Percentiles rank a stretch among this genome's conserved stretches.
phyloP scores from a whole-genome alignment of 1,140 invertebrate species.

The Venturia canescens region DNA sequence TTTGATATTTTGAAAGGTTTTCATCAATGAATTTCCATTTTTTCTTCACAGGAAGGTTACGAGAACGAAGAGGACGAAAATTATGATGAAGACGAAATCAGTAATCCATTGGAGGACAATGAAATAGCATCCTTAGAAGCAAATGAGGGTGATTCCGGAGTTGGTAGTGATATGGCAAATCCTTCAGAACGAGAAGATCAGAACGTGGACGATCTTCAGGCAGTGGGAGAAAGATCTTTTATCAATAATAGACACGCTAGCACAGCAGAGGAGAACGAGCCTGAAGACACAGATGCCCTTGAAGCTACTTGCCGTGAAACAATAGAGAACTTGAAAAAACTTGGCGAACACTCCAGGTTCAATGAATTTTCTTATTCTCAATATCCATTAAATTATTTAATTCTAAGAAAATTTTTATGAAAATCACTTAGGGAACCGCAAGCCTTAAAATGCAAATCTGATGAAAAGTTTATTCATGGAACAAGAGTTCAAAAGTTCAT shows the following conservation, averaged over 20 bases:
- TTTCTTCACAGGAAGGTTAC: slow-evolving; percentile 17
- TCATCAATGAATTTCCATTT: too few species aligned
- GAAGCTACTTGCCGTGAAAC: slow-evolving; percentile 75
- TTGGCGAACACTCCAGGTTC: slow-evolving; percentile 75
- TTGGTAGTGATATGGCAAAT: slow-evolving; percentile 75
- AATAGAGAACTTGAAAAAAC: slow-evolving; percentile 73
- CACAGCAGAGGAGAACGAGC: slow-evolving; percentile 62
- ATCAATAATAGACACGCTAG: slow-evolving; percentile 67
- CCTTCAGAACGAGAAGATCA: slow-evolving; percentile 73
- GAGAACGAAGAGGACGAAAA: slow-evolving; percentile 67
- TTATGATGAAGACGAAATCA: slow-evolving; percentile 64
- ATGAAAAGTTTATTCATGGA: too few species aligned
- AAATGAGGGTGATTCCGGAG: slow-evolving; percentile 74
- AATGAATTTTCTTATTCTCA: slow-evolving; percentile 1
- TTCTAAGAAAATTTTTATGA: too few species aligned
- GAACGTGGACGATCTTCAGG: slow-evolving; percentile 70
- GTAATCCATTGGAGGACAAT: slow-evolving; percentile 69
- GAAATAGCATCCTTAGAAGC: slow-evolving; percentile 70
- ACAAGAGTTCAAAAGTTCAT: too few species aligned
- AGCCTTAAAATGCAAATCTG: too few species aligned
- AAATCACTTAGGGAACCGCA: neutral
- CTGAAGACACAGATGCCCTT: slow-evolving; percentile 71
- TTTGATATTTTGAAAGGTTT: too few species aligned
- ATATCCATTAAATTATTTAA: neutral
- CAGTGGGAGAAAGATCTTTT: slow-evolving; percentile 59